phyloP scores from a whole-genome alignment of 2,797 vertebrate genomes.

The Molossus molossus region DNA sequence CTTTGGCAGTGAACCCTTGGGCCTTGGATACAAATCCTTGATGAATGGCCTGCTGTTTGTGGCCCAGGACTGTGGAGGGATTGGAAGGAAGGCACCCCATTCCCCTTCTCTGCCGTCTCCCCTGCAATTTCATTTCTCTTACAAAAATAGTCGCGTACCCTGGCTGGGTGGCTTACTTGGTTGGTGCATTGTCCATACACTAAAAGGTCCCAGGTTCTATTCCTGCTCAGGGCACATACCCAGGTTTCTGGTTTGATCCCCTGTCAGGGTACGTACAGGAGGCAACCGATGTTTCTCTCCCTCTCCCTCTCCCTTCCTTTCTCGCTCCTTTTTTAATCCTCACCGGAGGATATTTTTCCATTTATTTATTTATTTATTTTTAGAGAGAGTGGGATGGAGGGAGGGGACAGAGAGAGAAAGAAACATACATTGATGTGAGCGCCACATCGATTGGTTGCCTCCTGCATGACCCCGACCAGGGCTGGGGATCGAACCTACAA shows the following conservation, averaged over 20 bases:
- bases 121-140: not conserved
- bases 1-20: conserved; percentile 86
- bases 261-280: rapidly evolving
- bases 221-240: not conserved
- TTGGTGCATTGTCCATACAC: not conserved
- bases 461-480: too few species aligned
- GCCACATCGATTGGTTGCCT: too few species aligned
- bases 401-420: too few species aligned
- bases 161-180: not conserved
- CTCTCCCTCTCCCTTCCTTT: not conserved
- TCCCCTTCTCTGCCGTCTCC: not conserved
- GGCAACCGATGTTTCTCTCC: not conserved
- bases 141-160: not conserved
- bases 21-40: conserved; percentile 86
- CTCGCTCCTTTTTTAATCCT: too few species aligned
- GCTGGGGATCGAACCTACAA: too few species aligned
- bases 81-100: not conserved
- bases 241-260: not conserved
- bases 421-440: too few species aligned
- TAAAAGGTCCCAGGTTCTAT: not conserved
- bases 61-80: conserved; percentile 56
- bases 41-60: conserved; percentile 84
- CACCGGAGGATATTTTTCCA: too few species aligned
- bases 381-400: too few species aligned
- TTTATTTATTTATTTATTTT: too few species aligned